A percentile compares a stretch with the other conserved stretches of the same genome.
Evolutionary conservation across 2,888 invertebrate genomes (phyloP).

Genomic region (Myathropa florea): DNA sequence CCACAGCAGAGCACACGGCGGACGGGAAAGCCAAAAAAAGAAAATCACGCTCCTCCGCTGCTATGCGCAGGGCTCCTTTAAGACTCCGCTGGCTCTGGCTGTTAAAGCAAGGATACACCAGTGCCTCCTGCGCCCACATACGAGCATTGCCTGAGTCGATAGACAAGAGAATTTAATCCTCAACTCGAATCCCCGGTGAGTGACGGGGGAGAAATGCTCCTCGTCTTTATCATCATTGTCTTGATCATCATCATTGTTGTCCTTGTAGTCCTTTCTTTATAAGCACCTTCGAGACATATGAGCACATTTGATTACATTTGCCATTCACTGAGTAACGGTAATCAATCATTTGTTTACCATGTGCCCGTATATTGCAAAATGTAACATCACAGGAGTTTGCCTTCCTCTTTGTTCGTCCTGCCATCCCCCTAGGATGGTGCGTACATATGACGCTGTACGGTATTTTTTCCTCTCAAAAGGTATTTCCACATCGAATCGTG

Average conservation of each 20-base stretch:
- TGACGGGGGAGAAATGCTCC: constrained; percentile 42
- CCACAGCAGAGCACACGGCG: constrained; percentile 14
- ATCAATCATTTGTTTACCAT: constrained; percentile 71
- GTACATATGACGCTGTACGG: neutral
- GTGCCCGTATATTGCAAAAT: constrained; percentile 68
- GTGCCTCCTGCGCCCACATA: constrained; percentile 19
- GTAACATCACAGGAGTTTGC: constrained; percentile 30
- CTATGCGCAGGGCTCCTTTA: constrained; percentile 24
- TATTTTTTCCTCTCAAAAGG: constrained; percentile 24
- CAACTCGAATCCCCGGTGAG: constrained; percentile 39
- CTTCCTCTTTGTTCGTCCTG: neutral
- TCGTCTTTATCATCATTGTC: constrained; percentile 19
- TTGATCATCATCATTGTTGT: constrained; percentile 8
- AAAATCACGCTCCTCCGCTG: neutral
- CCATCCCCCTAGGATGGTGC: neutral
- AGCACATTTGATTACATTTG: constrained; percentile 68
- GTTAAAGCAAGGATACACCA: constrained; percentile 52
- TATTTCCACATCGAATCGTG: constrained; percentile 18
- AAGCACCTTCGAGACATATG: constrained; percentile 65
- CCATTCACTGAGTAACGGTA: constrained; percentile 61
- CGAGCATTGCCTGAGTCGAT: constrained; percentile 44
- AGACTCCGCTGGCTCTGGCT: constrained; percentile 38
- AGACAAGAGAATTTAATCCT: constrained; percentile 66
- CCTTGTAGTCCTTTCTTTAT: constrained; percentile 11
- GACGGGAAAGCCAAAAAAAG: neutral